These are phyloP conservation scores for Nasonovia ribisnigri DNA, from an alignment of 2,888 invertebrate genomes.

Conservation along the genomic window DNA sequence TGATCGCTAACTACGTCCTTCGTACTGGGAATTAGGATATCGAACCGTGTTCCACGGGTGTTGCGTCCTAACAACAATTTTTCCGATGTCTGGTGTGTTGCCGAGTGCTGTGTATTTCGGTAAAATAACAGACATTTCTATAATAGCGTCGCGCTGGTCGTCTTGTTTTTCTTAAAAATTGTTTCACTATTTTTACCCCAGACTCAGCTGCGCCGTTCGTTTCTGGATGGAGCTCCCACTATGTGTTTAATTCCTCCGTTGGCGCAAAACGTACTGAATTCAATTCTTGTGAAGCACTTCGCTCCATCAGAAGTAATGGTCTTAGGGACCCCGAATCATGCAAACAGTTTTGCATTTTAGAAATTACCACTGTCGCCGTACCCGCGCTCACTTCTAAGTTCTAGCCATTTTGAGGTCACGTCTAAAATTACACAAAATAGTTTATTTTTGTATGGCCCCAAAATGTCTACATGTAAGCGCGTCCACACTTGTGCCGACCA, in stretches of 20 bases:
- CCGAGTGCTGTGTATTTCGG: no score
- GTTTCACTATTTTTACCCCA: no score
- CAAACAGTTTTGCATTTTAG: not conserved
- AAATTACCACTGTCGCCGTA: not conserved
- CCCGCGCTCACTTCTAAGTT: not conserved
- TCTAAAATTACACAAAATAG: not conserved
- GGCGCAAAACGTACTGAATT: slow-evolving; percentile 12
- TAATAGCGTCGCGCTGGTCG: not conserved
- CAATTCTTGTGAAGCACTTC: not conserved
- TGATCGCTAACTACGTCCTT: slow-evolving; percentile 16
- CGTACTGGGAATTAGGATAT: no score
- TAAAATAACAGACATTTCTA: no score
- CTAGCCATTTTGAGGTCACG: not conserved
- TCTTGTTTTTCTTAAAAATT: no score
- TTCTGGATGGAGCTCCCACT: not conserved
- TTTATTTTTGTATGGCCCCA: not conserved
- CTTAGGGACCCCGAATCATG: not conserved
- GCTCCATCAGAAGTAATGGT: slow-evolving; percentile 2
- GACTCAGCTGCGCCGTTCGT: not conserved
- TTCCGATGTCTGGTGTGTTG: no score
- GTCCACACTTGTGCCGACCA: no score
- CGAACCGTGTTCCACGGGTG: no score
- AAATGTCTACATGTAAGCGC: no score
- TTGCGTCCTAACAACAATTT: no score
- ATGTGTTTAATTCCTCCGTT: not conserved